Base-by-base conservation (phyloP, 2,113 vertebrate genomes). In the Trematocara stigmaticum region DNA sequence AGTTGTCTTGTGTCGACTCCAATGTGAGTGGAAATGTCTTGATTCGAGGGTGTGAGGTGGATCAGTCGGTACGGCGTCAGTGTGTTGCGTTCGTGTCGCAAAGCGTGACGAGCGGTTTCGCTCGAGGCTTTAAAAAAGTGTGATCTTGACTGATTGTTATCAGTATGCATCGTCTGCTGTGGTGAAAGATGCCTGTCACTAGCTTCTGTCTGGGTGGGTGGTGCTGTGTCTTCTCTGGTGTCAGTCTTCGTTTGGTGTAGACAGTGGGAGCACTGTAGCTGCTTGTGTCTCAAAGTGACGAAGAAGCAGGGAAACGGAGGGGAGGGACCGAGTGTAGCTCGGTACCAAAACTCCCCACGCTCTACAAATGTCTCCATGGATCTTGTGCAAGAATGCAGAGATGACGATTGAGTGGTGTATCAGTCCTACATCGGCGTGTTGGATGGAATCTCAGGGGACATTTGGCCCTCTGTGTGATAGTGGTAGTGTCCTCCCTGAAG, bases 241-340 rank as follows among this genome's bases (percentile, higher is more conserved):
- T 93, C 91, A 92, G 91, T 89, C 90, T 91, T 87, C 92, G 3
- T 87, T 86, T 82, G 90, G 83, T 95, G 93, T 92, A 12, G 88
- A 53, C 83, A 79, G 79, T 89, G 91, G 69, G 57, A 49, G 49
- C 79, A 66, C 12, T 89, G 87, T 79, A 53, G 91, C 31, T 88
- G 87, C 66, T 80, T 81, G 83, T 92, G 88, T 88, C 88, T 87
- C 88, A 93, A 23, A 95, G 92, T 95, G 85, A 57, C 51, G 7
- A 42, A 78, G n/a, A 69, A 31, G 4, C 38, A 23, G 56, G 35
- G 2, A 53, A 59, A 38, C 18, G 55, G 91, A 85, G 81, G 84
- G 91, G 84, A 89, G 92, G 92, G 78, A 87, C 93, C 89, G 81
- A 95, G 94, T 90, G 90, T 94, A 95, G 94, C 94, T 95, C 86